These are phyloP conservation scores for Baryphthengus martii DNA, from an alignment of 2,113 vertebrate species.

Conservation along the genomic window DNA sequence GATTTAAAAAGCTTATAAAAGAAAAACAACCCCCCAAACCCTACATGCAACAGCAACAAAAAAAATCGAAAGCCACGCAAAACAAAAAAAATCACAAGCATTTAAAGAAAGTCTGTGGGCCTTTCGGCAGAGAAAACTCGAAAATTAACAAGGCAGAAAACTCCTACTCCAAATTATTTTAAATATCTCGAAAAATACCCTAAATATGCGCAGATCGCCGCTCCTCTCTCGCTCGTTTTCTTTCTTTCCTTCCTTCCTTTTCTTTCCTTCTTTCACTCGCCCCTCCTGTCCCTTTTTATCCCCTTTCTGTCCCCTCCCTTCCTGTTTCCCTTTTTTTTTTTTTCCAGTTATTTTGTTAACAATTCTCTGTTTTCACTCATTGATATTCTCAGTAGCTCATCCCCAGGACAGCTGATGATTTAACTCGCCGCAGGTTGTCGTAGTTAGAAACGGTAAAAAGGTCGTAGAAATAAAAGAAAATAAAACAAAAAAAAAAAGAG, in stretches of 20 bases:
- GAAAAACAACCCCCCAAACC: accelerated
- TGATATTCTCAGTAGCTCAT: neutral
- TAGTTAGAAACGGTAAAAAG: neutral
- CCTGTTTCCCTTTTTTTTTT: too few relatives aligned
- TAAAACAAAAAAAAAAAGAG: neutral
- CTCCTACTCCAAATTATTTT: neutral
- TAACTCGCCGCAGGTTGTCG: neutral
- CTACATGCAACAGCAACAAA: neutral
- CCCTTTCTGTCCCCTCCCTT: accelerated
- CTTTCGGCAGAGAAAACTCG: neutral
- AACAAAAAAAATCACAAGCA: accelerated
- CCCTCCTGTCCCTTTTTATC: neutral
- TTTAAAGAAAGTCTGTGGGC: neutral
- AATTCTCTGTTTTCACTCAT: neutral
- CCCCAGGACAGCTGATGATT: neutral
- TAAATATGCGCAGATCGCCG: accelerated
- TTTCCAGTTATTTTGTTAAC: neutral
- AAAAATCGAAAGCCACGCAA: neutral
- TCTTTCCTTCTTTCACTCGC: neutral
- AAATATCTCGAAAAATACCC: neutral
- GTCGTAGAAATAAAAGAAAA: neutral
- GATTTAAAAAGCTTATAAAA: neutral
- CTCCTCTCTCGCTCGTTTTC: neutral
- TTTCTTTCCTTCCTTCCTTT: accelerated
- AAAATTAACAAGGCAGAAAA: neutral